Percentiles rank a stretch among this genome's conserved stretches.
Evolutionary conservation across 2,797 vertebrate genomes (phyloP).

Genomic region (Pseudomugil tenellus): DNA sequence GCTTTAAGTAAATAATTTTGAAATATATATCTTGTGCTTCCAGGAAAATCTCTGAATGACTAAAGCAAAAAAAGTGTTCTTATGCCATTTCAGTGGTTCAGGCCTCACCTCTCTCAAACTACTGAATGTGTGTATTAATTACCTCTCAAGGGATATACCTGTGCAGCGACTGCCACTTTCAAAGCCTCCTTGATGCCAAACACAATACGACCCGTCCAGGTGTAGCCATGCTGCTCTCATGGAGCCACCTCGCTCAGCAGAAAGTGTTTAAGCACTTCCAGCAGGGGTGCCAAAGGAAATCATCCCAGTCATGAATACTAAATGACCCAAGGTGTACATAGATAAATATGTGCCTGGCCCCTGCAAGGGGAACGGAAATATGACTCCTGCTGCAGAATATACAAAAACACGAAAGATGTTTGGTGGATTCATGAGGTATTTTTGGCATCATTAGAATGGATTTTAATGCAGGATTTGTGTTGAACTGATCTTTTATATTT

Average conservation of each 20-base stretch:
- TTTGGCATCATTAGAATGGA: constrained; percentile 10
- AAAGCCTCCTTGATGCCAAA: constrained; percentile 58
- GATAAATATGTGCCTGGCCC: constrained; percentile 54
- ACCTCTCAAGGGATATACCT: constrained; percentile 51
- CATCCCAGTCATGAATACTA: constrained; percentile 53
- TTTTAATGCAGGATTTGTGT: constrained; percentile 20
- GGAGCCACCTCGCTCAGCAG: constrained; percentile 8
- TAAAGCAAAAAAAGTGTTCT: constrained; percentile 11
- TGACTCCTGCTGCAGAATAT: constrained; percentile 20
- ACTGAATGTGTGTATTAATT: constrained; percentile 63
- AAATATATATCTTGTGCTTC: no score
- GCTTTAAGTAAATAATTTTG: no score
- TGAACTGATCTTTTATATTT: neutral
- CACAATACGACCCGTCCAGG: constrained; percentile 49
- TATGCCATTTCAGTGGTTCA: constrained; percentile 16
- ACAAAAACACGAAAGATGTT: constrained; percentile 22
- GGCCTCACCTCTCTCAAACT: constrained; percentile 6
- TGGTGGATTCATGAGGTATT: constrained; percentile 40
- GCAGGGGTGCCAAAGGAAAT: constrained; percentile 51
- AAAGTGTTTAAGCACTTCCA: constrained; percentile 52
- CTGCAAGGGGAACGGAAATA: constrained; percentile 28
- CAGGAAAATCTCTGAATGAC: neutral
- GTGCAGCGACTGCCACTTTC: constrained; percentile 46
- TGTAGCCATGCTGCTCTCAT: constrained; percentile 36
- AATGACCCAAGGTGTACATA: constrained; percentile 51